phyloP scores from a whole-genome alignment of 2,888 invertebrate species.

The Troglohyphantes excavatus region DNA sequence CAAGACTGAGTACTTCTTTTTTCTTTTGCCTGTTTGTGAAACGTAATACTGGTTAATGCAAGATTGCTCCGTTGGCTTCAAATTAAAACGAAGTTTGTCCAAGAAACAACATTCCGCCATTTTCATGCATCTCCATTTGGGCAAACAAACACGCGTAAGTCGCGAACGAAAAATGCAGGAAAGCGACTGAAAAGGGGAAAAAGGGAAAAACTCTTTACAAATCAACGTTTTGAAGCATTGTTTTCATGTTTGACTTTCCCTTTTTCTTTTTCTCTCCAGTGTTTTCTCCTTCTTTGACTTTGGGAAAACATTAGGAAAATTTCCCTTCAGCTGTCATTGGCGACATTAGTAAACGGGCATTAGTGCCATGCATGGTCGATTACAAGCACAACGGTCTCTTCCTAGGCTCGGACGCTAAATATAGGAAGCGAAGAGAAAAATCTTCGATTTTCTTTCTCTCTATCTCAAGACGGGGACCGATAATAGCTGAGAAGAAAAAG shows the following conservation, averaged over 20 bases:
- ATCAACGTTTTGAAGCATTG: conserved; percentile 15
- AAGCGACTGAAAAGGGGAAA: not conserved
- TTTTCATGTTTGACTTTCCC: conserved; percentile 21
- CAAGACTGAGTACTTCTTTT: not conserved
- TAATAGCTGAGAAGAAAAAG: conserved; percentile 19
- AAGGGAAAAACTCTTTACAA: conserved; percentile 6
- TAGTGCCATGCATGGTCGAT: conserved; percentile 64
- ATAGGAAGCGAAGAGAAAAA: conserved; percentile 25
- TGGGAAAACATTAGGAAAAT: conserved; percentile 55
- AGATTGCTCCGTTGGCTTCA: conserved; percentile 24
- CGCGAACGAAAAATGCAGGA: not conserved
- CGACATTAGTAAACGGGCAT: conserved; percentile 46
- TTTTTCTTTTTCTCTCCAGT: not conserved
- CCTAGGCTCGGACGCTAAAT: conserved; percentile 34
- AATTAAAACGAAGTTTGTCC: conserved; percentile 52
- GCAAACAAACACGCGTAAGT: not conserved
- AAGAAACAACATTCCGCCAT: conserved; percentile 17
- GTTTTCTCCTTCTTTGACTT: conserved; percentile 22
- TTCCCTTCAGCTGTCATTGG: conserved; percentile 54
- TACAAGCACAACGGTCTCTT: conserved; percentile 16
- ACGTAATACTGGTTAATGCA: conserved; percentile 19
- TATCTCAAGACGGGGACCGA: conserved; percentile 18
- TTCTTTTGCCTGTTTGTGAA: not conserved
- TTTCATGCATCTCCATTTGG: conserved; percentile 29
- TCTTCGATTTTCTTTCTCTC: conserved; percentile 46